Percentiles rank a stretch among this genome's conserved stretches.
Conservation (phyloP, 2,113 vertebrate genomes). For the Dryoscopus gambensis region DNA sequence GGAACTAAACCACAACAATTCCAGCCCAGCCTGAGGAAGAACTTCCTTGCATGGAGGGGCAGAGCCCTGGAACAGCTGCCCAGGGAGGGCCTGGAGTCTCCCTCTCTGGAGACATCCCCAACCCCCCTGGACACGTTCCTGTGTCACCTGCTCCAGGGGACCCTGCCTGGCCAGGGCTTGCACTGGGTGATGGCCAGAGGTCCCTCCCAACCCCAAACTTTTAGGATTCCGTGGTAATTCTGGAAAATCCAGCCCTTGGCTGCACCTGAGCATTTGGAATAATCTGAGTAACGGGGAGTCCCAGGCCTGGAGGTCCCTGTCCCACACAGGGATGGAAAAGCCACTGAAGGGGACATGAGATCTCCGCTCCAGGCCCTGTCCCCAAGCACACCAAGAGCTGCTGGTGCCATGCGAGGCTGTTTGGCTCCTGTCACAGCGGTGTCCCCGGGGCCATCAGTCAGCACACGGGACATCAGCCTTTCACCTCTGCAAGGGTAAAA, state of each 20-base stretch:
- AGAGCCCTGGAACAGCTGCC: neutral
- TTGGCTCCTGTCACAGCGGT: neutral
- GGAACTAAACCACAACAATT: neutral
- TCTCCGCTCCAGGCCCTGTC: neutral
- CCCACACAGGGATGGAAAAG: neutral
- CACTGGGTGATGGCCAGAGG: neutral
- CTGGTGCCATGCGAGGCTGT: neutral
- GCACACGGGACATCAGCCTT: neutral
- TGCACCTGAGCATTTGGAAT: neutral
- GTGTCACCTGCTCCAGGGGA: neutral
- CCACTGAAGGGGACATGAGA: rapidly evolving
- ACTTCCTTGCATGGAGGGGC: neutral
- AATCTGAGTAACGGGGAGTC: rapidly evolving
- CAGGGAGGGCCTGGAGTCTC: neutral
- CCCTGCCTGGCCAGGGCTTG: neutral
- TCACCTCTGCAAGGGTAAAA: neutral
- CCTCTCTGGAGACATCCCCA: neutral
- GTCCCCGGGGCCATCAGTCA: neutral
- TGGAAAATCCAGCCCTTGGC: neutral
- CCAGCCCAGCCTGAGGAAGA: neutral
- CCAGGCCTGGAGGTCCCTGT: neutral
- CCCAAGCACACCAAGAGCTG: neutral
- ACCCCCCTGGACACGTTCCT: rapidly evolving
- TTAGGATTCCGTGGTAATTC: neutral
- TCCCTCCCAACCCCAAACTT: rapidly evolving